Percentiles rank a stretch among this genome's conserved stretches.
Evolutionary conservation across 2,888 invertebrate genomes (phyloP).

Genomic region (Lasioglossum malachurum): DNA sequence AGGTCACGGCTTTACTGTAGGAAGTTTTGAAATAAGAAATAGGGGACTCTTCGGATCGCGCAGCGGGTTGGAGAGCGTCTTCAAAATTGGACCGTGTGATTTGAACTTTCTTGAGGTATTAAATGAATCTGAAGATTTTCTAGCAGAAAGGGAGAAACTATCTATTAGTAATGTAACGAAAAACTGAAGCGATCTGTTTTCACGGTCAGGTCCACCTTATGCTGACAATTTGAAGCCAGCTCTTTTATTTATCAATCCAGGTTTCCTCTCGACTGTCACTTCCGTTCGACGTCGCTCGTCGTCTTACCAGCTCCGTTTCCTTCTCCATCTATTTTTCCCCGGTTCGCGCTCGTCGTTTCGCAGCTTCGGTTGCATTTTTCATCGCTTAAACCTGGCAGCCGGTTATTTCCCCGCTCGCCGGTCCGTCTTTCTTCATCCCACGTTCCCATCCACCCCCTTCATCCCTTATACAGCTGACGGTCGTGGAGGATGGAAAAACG

Average conservation of each 20-base stretch:
- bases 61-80: not conserved
- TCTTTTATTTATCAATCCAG: conserved; percentile 5
- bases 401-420: conserved; percentile 58
- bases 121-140: not conserved
- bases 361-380: conserved; percentile 66
- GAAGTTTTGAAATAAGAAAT: too few relatives aligned
- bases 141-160: not conserved
- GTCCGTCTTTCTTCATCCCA: conserved; percentile 17
- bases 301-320: not conserved
- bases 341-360: conserved; percentile 49
- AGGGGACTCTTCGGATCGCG: too few relatives aligned
- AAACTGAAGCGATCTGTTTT: not conserved
- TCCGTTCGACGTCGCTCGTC: not conserved
- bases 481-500: conserved; percentile 10
- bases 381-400: conserved; percentile 62
- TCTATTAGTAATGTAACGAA: not conserved
- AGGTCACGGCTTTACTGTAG: too few relatives aligned
- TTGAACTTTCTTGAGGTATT: not conserved
- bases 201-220: not conserved
- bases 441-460: not conserved
- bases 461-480: not conserved
- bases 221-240: not conserved
- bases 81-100: not conserved
- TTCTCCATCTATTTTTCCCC: not conserved
- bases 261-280: not conserved